Evolutionary conservation across 2,888 invertebrate species (phyloP).

Genomic region (Machimus atricapillus): DNA sequence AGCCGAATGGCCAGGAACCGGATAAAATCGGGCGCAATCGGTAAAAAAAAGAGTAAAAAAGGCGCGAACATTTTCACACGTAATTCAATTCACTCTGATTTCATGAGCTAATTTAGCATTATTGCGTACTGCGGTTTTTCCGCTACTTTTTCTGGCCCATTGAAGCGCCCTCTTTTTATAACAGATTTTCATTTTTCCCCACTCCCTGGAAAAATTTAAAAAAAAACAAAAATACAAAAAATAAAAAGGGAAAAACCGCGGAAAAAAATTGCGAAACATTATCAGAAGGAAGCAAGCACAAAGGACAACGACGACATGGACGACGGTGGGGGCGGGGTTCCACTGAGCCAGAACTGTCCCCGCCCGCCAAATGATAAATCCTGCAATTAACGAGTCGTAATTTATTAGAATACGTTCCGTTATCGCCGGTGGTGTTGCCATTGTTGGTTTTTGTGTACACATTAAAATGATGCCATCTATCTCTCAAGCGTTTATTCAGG

Average conservation of each 20-base stretch:
- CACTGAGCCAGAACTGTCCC: not conserved
- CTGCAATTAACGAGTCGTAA: slow-evolving; percentile 27
- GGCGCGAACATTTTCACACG: not conserved
- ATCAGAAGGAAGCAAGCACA: not conserved
- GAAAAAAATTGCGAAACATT: not conserved
- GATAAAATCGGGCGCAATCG: not conserved
- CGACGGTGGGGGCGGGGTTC: not conserved
- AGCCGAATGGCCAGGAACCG: not conserved
- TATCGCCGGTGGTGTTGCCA: slow-evolving; percentile 16
- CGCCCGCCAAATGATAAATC: slow-evolving; percentile 23
- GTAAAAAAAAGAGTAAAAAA: not conserved
- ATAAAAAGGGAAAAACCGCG: not conserved
- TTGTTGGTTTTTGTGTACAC: slow-evolving; percentile 28
- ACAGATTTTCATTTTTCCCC: not conserved
- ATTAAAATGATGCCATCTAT: slow-evolving; percentile 39
- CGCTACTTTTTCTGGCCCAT: not conserved
- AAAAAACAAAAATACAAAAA: not conserved
- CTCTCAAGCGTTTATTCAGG: slow-evolving; percentile 30
- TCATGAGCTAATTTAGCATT: not conserved
- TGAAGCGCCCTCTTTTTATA: not conserved
- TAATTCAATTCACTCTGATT: slow-evolving; percentile 19
- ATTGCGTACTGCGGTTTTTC: not conserved
- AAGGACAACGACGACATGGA: not conserved
- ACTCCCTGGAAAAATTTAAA: not conserved
- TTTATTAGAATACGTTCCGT: slow-evolving; percentile 34